Conservation (phyloP, 2,113 vertebrate genomes). For the Microtus oregoni region DNA sequence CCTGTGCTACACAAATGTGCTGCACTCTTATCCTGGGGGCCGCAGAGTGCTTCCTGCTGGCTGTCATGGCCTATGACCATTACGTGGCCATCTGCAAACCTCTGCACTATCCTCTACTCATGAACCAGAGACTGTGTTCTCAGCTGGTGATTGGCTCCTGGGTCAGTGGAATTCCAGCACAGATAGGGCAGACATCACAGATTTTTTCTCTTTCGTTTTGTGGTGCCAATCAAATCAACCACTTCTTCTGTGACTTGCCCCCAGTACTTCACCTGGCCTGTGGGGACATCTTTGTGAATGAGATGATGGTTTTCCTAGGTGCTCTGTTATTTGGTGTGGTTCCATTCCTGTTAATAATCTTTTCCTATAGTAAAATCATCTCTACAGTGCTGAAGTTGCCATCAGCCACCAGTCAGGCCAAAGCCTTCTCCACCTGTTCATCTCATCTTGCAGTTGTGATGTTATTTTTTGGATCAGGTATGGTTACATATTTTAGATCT, state of each 20-base stretch:
- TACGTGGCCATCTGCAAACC: slow-evolving; percentile 24
- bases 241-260: slow-evolving; percentile 42
- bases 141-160: not conserved
- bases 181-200: not conserved
- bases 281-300: not conserved
- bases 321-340: rapidly evolving
- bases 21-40: not conserved
- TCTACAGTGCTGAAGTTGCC: slow-evolving; percentile 52
- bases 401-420: slow-evolving; percentile 21
- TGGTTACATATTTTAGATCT: slow-evolving; percentile 59
- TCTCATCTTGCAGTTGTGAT: slow-evolving; percentile 60
- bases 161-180: not conserved
- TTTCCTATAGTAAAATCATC: slow-evolving; percentile 72
- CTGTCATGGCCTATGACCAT: not conserved
- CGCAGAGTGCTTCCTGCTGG: not conserved
- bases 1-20: slow-evolving; percentile 15
- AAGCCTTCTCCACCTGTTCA: slow-evolving; percentile 74
- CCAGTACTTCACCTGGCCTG: slow-evolving; percentile 25
- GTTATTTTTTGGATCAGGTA: slow-evolving; percentile 58
- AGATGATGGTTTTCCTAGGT: not conserved
- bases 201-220: slow-evolving; percentile 11
- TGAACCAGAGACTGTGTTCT: not conserved
- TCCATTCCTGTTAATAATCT: slow-evolving; percentile 20
- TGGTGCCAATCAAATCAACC: not conserved
- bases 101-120: not conserved